Evolutionary conservation across 2,113 vertebrate genomes (phyloP).

Genomic region (Petromus typicus): DNA sequence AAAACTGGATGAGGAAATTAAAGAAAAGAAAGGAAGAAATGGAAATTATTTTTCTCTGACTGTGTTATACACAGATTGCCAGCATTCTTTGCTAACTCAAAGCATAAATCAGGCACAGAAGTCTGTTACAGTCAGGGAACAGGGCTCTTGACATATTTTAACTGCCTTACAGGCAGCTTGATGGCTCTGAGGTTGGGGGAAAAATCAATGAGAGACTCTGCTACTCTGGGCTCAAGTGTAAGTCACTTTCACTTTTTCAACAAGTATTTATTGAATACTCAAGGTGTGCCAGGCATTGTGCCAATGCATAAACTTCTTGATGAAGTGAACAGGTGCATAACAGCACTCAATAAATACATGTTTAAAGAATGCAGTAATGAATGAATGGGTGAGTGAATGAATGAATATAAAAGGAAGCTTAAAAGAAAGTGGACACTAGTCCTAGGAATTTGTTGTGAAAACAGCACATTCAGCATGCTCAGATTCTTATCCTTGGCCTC

Average conservation of each 20-base stretch:
- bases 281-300: conserved; percentile 5
- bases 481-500: not conserved
- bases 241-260: conserved; percentile 58
- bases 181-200: not conserved
- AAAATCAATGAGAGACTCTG: conserved; percentile 39
- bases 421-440: not conserved
- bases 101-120: not conserved
- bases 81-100: not conserved
- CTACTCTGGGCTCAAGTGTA: conserved; percentile 30
- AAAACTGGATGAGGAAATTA: not conserved
- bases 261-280: conserved; percentile 40
- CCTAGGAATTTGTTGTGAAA: not conserved
- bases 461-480: not conserved
- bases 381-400: not conserved
- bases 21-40: not conserved
- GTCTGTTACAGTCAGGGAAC: not conserved
- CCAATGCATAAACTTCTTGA: conserved; percentile 15
- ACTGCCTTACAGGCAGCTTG: not conserved
- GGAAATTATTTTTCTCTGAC: not conserved
- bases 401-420: not conserved
- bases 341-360: not conserved
- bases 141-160: conserved; percentile 17
- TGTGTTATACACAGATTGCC: fast-evolving
- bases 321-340: not conserved
- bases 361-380: not conserved